Evolutionary conservation across 2,888 invertebrate genomes (phyloP), one percentile per base, ranked within the genome.

Genomic region (Ochropleura plecta): DNA sequence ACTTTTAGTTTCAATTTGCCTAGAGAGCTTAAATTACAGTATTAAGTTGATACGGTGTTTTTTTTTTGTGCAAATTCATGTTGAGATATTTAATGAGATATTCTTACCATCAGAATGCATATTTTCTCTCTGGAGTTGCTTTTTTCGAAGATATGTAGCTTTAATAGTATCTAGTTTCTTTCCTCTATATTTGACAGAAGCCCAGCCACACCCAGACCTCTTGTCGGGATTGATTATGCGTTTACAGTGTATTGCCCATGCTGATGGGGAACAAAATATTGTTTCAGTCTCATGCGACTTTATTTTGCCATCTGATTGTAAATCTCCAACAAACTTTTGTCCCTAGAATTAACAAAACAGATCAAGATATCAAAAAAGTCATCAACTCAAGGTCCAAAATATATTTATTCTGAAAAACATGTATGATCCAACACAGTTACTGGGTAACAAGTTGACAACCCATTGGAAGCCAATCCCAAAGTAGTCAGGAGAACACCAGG

Each of bases 121-220:
- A 82, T 94, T 96, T 84, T 97, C 97, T 82, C 97, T 96, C 89
- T 97, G 97, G 30, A 97, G 86, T 65, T 97, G 97, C 88, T 97
- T 97, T 89, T 97, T 98, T 73, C 98, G 97, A 86, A 98, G 97
- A 97, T 98, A 99, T 73, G 98, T 97, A 83, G 98, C 98, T 94
- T 99, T 99, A 90, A 98, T 99, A 7, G 98, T 98, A 92, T 99
- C 99, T 90, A 99, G 94, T 93, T 99, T 99, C 90, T 98, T 98
- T 1, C 98, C 98, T 91, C 97, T 98, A 90, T 99, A 99, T 90
- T 98, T 98, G 53, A 98, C 98, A 5, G 98, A 98, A 5, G 98
- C 98, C 99, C 99, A 99, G 3, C 99, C 99, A 95, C 99, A 99
- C 2, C 99, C 99, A 57, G 98, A 98, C 90, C 98, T 98, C 93